Base-by-base conservation (phyloP, 2,888 invertebrate genomes). In the Antheraea yamamai region DNA sequence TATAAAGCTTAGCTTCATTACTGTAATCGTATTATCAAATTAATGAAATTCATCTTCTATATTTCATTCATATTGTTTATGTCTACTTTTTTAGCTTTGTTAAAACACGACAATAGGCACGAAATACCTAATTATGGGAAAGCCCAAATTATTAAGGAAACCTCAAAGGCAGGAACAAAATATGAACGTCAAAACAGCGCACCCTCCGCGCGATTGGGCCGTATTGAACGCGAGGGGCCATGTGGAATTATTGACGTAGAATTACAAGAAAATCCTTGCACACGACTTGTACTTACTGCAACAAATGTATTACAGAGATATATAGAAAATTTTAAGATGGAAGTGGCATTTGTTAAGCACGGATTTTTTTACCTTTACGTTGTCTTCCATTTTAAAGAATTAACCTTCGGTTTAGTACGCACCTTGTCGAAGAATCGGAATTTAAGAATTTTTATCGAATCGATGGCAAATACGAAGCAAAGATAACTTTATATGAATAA, bases 221-320 rank as follows among this genome's bases (percentile, higher is more conserved):
- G 85, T 84, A 91, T 92, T 91, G 88, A 90, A 81, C 78, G 79
- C 79, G 81, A 77, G 76, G 78, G 83, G 86, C 85, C 87, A 83
- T 84, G 83, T 82, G 77, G 80, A 88, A 91, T 91, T 91, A 92
- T 90, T 83, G 87, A 82, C 82, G 81, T 70, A 4, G 83, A 89
- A 91, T 92, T 90, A 91, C 88, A 88, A 90, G 87, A 88, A 89
- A 88, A 84, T 84, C 85, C 87, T 84, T 85, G 83, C 81, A 85
- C 79, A 88, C 70, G 39, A 55, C 35, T 73, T 61, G 73, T 73
- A 55, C 52, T 86, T 85, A 83, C 86, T 84, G 83, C 83, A 82
- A 85, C 82, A 83, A 85, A 83, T 83, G 82, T 83, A 81, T 82
- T 81, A 82, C 61, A 73, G 35, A 75, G 79, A 77, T 72, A 39